Conservation (phyloP, 2,888 invertebrate genomes). For the Antheraea yamamai region DNA sequence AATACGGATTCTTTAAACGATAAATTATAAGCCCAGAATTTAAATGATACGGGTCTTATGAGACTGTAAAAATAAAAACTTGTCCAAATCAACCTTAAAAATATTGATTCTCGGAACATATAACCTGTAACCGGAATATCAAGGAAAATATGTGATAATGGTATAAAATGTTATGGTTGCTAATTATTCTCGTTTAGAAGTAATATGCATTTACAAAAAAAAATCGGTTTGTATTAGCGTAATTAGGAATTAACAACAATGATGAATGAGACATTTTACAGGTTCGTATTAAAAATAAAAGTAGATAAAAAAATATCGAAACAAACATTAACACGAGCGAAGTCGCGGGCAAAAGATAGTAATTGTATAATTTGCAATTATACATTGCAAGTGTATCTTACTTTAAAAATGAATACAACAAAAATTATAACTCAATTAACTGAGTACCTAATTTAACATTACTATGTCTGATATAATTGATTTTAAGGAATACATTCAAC, state of each 20-base stretch:
- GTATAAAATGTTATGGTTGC: constrained; percentile 3
- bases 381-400: not conserved
- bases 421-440: not conserved
- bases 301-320: not conserved
- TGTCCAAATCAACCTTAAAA: constrained; percentile 6
- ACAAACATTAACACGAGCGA: not conserved
- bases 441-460: too few species aligned
- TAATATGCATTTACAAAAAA: not conserved
- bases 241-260: not conserved
- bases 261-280: not conserved
- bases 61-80: constrained; percentile 11
- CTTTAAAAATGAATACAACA: not conserved
- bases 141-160: constrained; percentile 17
- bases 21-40: not conserved
- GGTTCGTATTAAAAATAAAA: not conserved
- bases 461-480: not conserved
- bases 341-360: too few species aligned
- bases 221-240: not conserved
- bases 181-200: not conserved
- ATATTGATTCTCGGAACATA: constrained; percentile 15
- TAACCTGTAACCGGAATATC: constrained; percentile 14
- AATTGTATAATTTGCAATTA: too few species aligned
- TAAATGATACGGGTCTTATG: not conserved
- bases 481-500: not conserved
- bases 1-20: not conserved